phyloP scores from a whole-genome alignment of 2,113 vertebrate species.

The Proterorhinus semilunaris region DNA sequence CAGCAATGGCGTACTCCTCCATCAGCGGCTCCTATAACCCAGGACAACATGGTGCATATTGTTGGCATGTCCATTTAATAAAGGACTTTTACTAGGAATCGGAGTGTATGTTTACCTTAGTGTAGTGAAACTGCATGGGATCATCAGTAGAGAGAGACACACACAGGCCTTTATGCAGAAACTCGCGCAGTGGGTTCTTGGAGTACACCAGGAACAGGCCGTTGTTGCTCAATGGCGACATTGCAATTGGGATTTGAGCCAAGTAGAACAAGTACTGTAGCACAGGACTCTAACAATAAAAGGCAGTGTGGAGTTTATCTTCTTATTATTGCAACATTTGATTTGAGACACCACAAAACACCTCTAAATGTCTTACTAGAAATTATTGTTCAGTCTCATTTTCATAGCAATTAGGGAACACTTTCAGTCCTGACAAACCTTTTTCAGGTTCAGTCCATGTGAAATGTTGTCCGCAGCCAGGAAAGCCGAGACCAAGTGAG shows the following conservation, averaged over 20 bases:
- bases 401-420: background rate
- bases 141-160: slow-evolving; percentile 93
- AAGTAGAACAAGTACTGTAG: slow-evolving; percentile 94
- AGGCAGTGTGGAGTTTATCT: too few relatives aligned
- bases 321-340: too few relatives aligned
- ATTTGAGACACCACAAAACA: background rate
- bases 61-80: background rate
- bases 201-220: slow-evolving; percentile 93
- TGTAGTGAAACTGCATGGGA: slow-evolving; percentile 96
- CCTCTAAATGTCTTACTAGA: background rate
- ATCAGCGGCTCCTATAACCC: slow-evolving; percentile 87
- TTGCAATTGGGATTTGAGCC: slow-evolving; percentile 92
- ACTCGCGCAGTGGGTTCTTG: slow-evolving; percentile 89
- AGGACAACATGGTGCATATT: slow-evolving; percentile 25
- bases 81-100: too few relatives aligned
- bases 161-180: slow-evolving; percentile 89
- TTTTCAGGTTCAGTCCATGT: slow-evolving; percentile 90
- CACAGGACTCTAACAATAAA: slow-evolving; percentile 84
- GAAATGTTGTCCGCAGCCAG: slow-evolving; percentile 93
- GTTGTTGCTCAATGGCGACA: slow-evolving; percentile 97
- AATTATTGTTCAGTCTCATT: background rate
- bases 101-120: slow-evolving; percentile 87
- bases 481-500: slow-evolving; percentile 91
- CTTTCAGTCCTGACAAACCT: slow-evolving; percentile 72
- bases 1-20: slow-evolving; percentile 97